These are phyloP conservation scores for Drosophila pruinosa DNA, from an alignment of 1,140 invertebrate species.

Conservation along the genomic window DNA sequence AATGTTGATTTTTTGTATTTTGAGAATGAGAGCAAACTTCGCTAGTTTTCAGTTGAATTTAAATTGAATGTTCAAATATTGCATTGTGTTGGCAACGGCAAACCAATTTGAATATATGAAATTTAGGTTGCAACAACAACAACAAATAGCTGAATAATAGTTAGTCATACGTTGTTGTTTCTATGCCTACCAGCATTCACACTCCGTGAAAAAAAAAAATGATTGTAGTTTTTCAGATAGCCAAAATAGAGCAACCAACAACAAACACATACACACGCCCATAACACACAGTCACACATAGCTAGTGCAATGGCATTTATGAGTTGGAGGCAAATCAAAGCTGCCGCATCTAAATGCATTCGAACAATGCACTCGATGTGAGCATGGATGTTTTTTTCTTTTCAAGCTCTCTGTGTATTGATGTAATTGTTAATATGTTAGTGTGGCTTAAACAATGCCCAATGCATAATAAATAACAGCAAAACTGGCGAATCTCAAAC, in stretches of 20 bases:
- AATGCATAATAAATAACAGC: slow-evolving; percentile 76
- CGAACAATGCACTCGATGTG: slow-evolving; percentile 46
- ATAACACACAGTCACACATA: neutral
- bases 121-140: slow-evolving; percentile 12
- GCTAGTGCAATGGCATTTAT: slow-evolving; percentile 37
- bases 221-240: slow-evolving; percentile 19
- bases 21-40: neutral
- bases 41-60: slow-evolving; percentile 18
- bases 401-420: slow-evolving; percentile 6
- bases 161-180: neutral
- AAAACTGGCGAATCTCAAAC: slow-evolving; percentile 29
- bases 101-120: slow-evolving; percentile 35
- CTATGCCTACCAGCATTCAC: neutral
- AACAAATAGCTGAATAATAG: slow-evolving; percentile 29
- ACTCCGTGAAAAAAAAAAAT: slow-evolving; percentile 1
- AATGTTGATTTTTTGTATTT: neutral
- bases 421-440: slow-evolving; percentile 35
- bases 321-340: slow-evolving; percentile 60
- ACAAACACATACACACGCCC: slow-evolving; percentile 3
- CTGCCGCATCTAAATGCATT: slow-evolving; percentile 46
- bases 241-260: slow-evolving; percentile 21
- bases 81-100: slow-evolving; percentile 25
- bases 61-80: slow-evolving; percentile 43
- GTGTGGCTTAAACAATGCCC: slow-evolving; percentile 68
- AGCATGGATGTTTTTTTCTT: neutral